Percentiles rank a stretch among this genome's conserved stretches.
phyloP scores from a whole-genome alignment of 2,797 vertebrate species.

The Cercopithecus mitis region DNA sequence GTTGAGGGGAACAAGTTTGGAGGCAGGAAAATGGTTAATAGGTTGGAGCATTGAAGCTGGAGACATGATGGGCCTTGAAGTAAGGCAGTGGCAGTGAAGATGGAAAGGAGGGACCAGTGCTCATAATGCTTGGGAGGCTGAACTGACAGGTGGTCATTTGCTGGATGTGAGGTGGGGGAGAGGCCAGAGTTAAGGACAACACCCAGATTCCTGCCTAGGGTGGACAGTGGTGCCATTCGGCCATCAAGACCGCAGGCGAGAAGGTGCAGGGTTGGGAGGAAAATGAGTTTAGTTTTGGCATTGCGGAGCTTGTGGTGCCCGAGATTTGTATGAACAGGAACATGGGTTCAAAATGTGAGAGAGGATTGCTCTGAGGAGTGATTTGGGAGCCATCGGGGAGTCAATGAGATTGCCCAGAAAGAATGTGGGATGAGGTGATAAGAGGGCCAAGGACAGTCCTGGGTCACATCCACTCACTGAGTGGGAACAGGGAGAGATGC shows the following conservation, averaged over 20 bases:
- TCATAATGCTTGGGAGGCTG: neutral
- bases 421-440: neutral
- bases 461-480: neutral
- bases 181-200: neutral
- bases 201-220: neutral
- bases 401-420: neutral
- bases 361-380: neutral
- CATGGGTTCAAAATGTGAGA: neutral
- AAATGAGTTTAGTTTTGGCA: neutral
- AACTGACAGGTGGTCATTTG: neutral
- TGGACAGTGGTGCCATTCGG: neutral
- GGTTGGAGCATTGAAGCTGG: neutral
- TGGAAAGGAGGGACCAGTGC: neutral
- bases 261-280: neutral
- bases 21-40: neutral
- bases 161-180: neutral
- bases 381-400: neutral
- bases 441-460: neutral
- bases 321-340: neutral
- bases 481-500: neutral
- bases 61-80: neutral
- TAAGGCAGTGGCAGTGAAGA: neutral
- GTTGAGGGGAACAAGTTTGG: neutral
- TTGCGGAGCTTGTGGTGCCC: neutral
- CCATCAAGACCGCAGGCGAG: neutral